Evolutionary conservation across 2,888 invertebrate species (phyloP), one percentile per base, ranked within the genome.

Genomic region (Xanthostigma xanthostigma): DNA sequence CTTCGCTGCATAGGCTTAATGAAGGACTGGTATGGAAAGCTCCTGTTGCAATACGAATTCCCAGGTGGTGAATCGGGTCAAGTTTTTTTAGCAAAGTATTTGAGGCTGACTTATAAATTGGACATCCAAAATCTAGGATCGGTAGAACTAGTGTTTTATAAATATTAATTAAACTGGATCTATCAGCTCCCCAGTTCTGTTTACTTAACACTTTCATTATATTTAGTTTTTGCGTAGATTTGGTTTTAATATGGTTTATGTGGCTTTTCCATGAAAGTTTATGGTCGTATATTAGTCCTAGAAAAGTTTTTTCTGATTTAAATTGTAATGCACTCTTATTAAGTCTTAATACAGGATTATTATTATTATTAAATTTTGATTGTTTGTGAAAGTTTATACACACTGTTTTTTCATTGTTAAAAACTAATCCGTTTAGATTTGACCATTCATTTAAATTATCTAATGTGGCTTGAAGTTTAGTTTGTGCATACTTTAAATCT

Each of bases 181-280:
- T 44, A 11, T 44, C 36, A 14, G 44, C 44, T 10, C 35, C 44
- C 44, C 34, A 44, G 13, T 44, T 44, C 9, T 36, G 11, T 10
- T 44, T 36, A 5, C 35, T 37, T 12, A 44, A 14, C n/a, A n/a
- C 33, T 44, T 44, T 44, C 14, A 44, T 44, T 13, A 44, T 44
- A n/a, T 44, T 34, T n/a, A 35, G 34, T 44, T 34, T 44, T 44
- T 44, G 44, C 9, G 13, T 35, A 10, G 36, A 44, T 44, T 44
- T 37, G 12, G 36, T 44, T 35, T 44, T 44, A 5, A 44, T 13
- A 13, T 44, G 13, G 9, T 13, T 6, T 34, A 44, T 11, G 37
- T 35, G 44, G 13, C n/a, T 13, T 9, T 13, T 9, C 44, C 44
- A 35, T 6, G n/a, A 6, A 36, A 35, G 34, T 44, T 34, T 35